Evolutionary conservation across 2,797 vertebrate species (phyloP).

Genomic region (Coendou prehensilis): DNA sequence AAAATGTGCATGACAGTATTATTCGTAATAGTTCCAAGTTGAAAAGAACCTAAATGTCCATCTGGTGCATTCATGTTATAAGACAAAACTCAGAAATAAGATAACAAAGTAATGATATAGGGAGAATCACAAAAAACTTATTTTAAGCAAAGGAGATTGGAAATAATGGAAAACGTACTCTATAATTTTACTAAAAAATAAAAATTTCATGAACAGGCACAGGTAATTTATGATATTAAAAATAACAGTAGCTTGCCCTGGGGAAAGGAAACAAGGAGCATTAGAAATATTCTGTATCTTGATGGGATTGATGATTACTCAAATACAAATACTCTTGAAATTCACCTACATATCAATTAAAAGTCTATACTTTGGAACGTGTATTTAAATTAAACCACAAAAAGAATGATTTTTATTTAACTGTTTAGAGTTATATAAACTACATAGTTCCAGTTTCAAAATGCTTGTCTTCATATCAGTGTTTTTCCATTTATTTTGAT

Average conservation of each 20-base stretch:
- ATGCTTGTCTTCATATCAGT: background rate
- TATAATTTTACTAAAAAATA: background rate
- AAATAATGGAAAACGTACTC: background rate
- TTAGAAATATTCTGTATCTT: background rate
- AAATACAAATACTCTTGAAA: background rate
- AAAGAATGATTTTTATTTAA: background rate
- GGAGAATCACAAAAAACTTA: background rate
- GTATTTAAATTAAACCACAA: background rate
- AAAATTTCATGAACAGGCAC: background rate
- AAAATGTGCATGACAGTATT: background rate
- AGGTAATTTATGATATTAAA: background rate
- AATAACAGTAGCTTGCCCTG: background rate
- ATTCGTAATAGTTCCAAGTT: background rate
- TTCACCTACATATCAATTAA: background rate
- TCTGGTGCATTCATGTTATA: background rate
- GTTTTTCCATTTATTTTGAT: background rate
- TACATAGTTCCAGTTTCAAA: background rate
- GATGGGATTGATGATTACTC: background rate
- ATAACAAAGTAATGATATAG: background rate
- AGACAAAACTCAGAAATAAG: background rate
- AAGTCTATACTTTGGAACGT: background rate
- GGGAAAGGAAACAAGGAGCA: background rate
- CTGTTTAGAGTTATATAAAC: background rate
- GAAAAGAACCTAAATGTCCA: background rate
- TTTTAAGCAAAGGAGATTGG: background rate